phyloP scores from a whole-genome alignment of 2,113 vertebrate species.

The Coptodon bakossiorum region DNA sequence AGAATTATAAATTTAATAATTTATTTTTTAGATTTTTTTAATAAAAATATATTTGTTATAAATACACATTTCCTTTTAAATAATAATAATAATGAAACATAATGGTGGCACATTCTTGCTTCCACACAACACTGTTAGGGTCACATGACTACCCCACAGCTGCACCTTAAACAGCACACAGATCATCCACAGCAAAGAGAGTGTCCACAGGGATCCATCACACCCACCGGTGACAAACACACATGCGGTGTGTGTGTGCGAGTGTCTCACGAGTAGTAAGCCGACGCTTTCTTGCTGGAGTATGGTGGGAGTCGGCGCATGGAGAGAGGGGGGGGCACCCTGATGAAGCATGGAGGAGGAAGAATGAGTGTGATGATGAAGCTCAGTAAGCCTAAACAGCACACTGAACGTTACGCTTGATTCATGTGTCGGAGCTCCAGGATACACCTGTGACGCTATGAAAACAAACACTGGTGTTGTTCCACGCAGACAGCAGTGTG shows the following conservation, averaged over 20 bases:
- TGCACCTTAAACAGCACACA: neutral
- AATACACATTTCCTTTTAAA: neutral
- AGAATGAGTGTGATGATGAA: slow-evolving; percentile 43
- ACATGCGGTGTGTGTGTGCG: neutral
- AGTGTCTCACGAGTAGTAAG: slow-evolving; percentile 61
- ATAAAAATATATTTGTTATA: neutral
- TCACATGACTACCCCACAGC: neutral
- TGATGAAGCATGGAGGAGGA: slow-evolving; percentile 61
- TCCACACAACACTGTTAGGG: neutral
- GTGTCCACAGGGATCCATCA: neutral
- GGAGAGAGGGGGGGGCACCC: slow-evolving; percentile 63
- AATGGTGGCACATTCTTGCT: neutral
- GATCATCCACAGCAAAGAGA: neutral
- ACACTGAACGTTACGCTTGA: neutral
- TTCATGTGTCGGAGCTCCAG: neutral
- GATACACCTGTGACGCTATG: accelerated
- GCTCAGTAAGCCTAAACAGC: neutral
- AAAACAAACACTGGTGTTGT: neutral
- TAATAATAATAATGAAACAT: neutral
- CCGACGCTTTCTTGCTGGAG: slow-evolving; percentile 60
- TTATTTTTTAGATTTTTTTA: accelerated
- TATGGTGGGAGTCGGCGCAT: slow-evolving; percentile 45
- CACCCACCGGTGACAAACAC: slow-evolving; percentile 62
- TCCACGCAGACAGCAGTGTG: neutral
- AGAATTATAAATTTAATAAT: neutral